Percentiles rank a stretch among this genome's conserved stretches.
Conservation (phyloP, 2,888 invertebrate genomes). For the Galeopsomyia nigrocyanea region DNA sequence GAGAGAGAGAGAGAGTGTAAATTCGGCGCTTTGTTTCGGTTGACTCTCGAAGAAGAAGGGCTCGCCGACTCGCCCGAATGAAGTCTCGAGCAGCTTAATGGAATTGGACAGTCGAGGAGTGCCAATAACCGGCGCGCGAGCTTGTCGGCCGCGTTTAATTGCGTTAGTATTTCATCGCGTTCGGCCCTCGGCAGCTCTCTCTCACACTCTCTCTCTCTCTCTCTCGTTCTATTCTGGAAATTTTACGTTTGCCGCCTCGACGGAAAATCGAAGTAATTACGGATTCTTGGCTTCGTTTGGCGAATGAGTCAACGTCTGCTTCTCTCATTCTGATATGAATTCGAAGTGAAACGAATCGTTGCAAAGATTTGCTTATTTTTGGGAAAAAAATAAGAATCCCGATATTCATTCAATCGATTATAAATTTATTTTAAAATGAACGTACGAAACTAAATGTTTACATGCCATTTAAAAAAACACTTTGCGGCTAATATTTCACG, state of each 20-base stretch:
- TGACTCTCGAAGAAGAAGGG: slow-evolving; percentile 23
- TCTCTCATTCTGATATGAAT: not conserved
- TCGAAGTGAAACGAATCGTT: no score
- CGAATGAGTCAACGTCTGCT: no score
- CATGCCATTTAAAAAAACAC: slow-evolving; percentile 17
- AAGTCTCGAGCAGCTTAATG: slow-evolving; percentile 59
- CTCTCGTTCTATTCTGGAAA: slow-evolving; percentile 5
- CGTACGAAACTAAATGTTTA: no score
- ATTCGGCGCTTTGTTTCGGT: slow-evolving; percentile 55
- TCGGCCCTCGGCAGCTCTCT: slow-evolving; percentile 1
- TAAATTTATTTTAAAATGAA: no score
- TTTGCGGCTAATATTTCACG: slow-evolving; percentile 41
- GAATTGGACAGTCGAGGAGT: slow-evolving; percentile 64
- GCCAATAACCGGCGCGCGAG: slow-evolving; percentile 64
- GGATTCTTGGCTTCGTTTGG: no score
- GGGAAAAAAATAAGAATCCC: no score
- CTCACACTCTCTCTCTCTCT: not conserved
- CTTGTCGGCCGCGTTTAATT: slow-evolving; percentile 65
- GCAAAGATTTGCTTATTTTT: no score
- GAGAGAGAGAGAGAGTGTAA: slow-evolving; percentile 57
- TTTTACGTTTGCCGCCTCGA: slow-evolving; percentile 7
- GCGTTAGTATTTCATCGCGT: slow-evolving; percentile 64
- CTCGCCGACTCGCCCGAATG: slow-evolving; percentile 24
- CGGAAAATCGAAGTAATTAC: not conserved
- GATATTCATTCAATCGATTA: no score